These are phyloP conservation scores for Labroides dimidiatus DNA, from an alignment of 2,797 vertebrate genomes.

Conservation along the genomic window DNA sequence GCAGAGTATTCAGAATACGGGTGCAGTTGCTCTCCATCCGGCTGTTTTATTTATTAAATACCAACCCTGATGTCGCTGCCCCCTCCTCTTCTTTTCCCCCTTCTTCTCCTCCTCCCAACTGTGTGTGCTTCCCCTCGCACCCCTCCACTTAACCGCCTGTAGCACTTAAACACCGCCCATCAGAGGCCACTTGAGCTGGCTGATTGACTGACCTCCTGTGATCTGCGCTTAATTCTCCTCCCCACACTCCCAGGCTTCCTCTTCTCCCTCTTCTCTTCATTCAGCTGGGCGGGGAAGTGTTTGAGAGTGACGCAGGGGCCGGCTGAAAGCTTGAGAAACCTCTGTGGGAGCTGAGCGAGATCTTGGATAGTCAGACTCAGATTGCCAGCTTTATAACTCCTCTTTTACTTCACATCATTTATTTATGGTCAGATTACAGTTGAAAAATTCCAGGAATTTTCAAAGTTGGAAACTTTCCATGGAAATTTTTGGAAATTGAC, in stretches of 20 bases:
- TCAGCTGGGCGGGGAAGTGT: conserved; percentile 50
- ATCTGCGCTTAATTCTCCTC: conserved; percentile 71
- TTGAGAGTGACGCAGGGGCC: conserved; percentile 21
- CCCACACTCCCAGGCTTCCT: conserved; percentile 29
- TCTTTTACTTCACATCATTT: too few species aligned
- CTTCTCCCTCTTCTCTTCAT: conserved; percentile 1
- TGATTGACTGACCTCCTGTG: conserved; percentile 59
- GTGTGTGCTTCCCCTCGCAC: conserved; percentile 45
- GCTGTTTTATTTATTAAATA: conserved; percentile 69
- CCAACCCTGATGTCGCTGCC: conserved; percentile 41
- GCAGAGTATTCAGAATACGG: conserved; percentile 20
- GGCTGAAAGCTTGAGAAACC: conserved; percentile 27
- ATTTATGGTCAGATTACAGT: too few species aligned
- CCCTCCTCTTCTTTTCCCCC: neutral
- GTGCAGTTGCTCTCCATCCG: conserved; percentile 59
- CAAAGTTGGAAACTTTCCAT: too few species aligned
- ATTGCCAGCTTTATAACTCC: too few species aligned
- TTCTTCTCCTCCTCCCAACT: conserved; percentile 11
- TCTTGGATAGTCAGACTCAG: conserved; percentile 5
- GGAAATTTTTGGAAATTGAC: too few species aligned
- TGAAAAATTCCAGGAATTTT: too few species aligned
- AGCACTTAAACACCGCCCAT: conserved; percentile 74
- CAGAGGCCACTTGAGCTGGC: conserved; percentile 70
- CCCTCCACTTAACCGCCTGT: conserved; percentile 65
- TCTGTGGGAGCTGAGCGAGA: conserved; percentile 26